phyloP scores from a whole-genome alignment of 2,113 vertebrate species.

The Uropsilus gracilis region DNA sequence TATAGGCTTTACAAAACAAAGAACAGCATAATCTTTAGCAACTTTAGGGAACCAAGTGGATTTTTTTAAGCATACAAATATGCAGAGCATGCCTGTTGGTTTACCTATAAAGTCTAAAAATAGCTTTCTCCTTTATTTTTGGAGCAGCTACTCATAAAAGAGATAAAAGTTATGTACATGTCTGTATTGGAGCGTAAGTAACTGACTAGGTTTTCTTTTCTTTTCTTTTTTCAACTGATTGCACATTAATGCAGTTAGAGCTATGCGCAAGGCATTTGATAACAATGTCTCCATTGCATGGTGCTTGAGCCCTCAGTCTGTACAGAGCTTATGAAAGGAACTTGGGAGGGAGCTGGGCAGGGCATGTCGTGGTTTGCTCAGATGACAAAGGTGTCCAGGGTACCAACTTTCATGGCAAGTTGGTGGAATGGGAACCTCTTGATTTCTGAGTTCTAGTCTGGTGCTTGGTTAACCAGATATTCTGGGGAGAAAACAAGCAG shows the following conservation, averaged over 20 bases:
- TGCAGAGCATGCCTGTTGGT: conserved; percentile 54
- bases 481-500: background rate
- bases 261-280: background rate
- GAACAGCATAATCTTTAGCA: conserved; percentile 26
- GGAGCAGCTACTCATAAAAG: conserved; percentile 37
- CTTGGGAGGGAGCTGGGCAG: background rate
- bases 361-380: background rate
- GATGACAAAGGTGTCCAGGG: background rate
- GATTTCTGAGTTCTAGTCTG: background rate
- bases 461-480: background rate
- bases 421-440: background rate
- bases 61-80: conserved; percentile 60
- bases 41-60: conserved; percentile 39
- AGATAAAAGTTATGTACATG: conserved; percentile 7
- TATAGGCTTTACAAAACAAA: conserved; percentile 51
- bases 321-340: background rate
- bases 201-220: background rate
- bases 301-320: background rate
- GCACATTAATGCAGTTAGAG: background rate
- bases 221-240: background rate
- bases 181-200: background rate
- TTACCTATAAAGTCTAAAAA: conserved; percentile 72
- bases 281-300: background rate
- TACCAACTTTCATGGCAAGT: background rate
- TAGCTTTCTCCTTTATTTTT: conserved; percentile 65